Evolutionary conservation across 2,797 vertebrate genomes (phyloP).

Genomic region (Cryptoprocta ferox): DNA sequence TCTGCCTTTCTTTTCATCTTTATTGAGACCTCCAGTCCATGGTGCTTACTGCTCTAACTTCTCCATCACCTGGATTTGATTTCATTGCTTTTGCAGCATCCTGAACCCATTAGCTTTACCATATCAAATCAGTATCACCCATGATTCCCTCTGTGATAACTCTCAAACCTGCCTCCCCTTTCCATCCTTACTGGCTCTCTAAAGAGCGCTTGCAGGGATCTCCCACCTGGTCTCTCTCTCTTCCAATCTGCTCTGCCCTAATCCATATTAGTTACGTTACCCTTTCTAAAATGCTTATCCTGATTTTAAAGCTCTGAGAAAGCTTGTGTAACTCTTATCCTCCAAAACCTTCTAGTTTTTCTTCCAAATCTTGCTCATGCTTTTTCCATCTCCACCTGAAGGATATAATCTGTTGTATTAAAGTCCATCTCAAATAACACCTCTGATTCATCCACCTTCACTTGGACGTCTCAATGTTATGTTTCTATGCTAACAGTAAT

Average conservation of each 20-base stretch:
- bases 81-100: background rate
- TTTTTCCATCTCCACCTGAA: background rate
- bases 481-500: no score
- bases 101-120: background rate
- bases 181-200: background rate
- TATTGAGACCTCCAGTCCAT: background rate
- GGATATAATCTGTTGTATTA: background rate
- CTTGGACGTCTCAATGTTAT: background rate
- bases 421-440: background rate
- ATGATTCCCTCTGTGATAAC: fast-evolving
- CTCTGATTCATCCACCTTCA: background rate
- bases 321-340: background rate
- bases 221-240: background rate
- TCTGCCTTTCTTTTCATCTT: background rate
- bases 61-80: background rate
- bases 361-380: background rate
- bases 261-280: background rate
- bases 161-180: background rate
- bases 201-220: background rate
- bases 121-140: background rate
- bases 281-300: background rate
- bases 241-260: background rate
- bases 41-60: background rate
- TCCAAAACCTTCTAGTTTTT: background rate
- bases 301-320: background rate